Evolutionary conservation across 2,113 vertebrate species (phyloP), one percentile per base, ranked within the genome.

Genomic region (Probosciger aterrimus): DNA sequence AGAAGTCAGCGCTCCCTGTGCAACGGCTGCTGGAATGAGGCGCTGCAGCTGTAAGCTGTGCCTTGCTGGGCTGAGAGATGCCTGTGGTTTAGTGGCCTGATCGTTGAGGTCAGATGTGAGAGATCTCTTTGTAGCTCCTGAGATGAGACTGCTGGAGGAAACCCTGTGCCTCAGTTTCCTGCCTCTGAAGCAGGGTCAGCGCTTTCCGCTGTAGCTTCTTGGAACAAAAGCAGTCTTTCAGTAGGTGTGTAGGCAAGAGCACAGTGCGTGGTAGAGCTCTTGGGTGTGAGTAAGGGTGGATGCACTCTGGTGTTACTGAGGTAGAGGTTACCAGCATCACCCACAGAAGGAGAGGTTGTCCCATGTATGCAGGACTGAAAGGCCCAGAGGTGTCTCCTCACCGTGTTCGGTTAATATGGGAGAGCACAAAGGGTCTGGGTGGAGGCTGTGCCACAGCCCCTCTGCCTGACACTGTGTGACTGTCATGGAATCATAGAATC

Each of bases 21-120:
- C 50, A 7, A 6, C 71, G 24, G 9, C 52, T 65, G 19, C 31
- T 0, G 0, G 55, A 88, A 9, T 1, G 25, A 78, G 67, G 18
- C 17, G 52, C 6, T 33, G 22, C 20, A 43, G 63, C 68, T 18
- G 2, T 19, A 31, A 39, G 15, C 4, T 41, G 74, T 17, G 14
- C 17, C 37, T 33, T 11, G 22, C 49, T 49, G 80, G 60, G 47
- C 67, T 59, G 39, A 43, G 65, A 63, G 62, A 13, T n/a, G 55
- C 52, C 49, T 33, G 35, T 43, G 82, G 68, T 27, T 83, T 33
- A 4, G 23, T 9, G 59, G 11, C 15, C 33, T 41, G 69, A 64
- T 46, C 1, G 1, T 9, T 43, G 79, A 63, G 76, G 57, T 79
- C 47, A 35, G 39, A 49, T 28, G 33, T 6, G 43, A 82, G 64